Evolutionary conservation across 2,797 vertebrate species (phyloP).

Genomic region (Xiphorhynchus erythropygius): DNA sequence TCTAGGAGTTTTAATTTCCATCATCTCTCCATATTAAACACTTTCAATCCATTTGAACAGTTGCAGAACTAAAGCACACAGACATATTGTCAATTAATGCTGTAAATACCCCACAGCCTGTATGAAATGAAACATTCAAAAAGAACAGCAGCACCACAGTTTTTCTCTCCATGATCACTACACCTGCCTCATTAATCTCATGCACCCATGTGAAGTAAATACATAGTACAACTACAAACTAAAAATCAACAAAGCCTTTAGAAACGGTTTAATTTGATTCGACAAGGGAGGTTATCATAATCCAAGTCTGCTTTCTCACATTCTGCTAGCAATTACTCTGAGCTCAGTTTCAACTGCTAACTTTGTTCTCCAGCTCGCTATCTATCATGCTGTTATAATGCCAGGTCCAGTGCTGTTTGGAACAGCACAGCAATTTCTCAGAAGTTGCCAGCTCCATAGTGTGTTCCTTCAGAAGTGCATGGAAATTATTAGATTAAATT

Average conservation of each 20-base stretch:
- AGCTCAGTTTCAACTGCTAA: slow-evolving; percentile 44
- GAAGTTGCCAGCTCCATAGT: slow-evolving; percentile 60
- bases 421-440: slow-evolving; percentile 64
- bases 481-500: slow-evolving; percentile 79
- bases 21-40: not conserved
- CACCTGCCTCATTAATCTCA: slow-evolving; percentile 35
- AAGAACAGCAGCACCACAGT: slow-evolving; percentile 39
- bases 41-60: slow-evolving; percentile 40
- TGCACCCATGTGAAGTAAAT: slow-evolving; percentile 44
- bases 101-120: slow-evolving; percentile 50
- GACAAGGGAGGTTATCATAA: slow-evolving; percentile 59
- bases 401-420: slow-evolving; percentile 63
- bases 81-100: slow-evolving; percentile 63
- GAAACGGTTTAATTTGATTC: slow-evolving; percentile 59
- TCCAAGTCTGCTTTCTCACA: slow-evolving; percentile 27
- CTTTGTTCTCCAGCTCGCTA: slow-evolving; percentile 53
- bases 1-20: slow-evolving; percentile 26
- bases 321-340: slow-evolving; percentile 33
- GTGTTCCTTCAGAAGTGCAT: slow-evolving; percentile 62
- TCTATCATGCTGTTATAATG: slow-evolving; percentile 69
- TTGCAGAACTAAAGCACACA: slow-evolving; percentile 57
- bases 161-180: slow-evolving; percentile 23
- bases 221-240: slow-evolving; percentile 30
- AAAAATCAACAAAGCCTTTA: slow-evolving; percentile 57
- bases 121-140: slow-evolving; percentile 46